Evolutionary conservation across 1,140 invertebrate species (phyloP).

Genomic region (Pentalonia nigronervosa): DNA sequence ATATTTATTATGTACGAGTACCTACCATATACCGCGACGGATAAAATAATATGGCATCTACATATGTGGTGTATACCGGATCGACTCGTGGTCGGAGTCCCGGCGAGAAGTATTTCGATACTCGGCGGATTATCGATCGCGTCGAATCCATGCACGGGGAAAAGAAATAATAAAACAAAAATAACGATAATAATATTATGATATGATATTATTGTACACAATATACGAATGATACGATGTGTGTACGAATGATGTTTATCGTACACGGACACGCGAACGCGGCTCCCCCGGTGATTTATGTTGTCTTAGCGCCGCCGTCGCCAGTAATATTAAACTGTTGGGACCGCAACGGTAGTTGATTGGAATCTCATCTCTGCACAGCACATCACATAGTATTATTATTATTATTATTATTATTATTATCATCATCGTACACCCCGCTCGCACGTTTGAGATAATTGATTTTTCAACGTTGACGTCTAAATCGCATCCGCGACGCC

Average conservation of each 20-base stretch:
- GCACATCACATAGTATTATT: background rate
- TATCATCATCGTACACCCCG: background rate
- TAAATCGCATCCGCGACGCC: slow-evolving; percentile 16
- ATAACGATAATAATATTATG: background rate
- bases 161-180: slow-evolving; percentile 20
- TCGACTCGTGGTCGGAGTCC: background rate
- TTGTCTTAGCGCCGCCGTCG: background rate
- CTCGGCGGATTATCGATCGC: background rate
- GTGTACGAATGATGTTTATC: slow-evolving; percentile 1
- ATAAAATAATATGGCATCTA: background rate
- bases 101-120: slow-evolving; percentile 41
- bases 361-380: slow-evolving; percentile 22
- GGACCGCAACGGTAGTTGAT: slow-evolving; percentile 48
- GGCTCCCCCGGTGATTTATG: slow-evolving; percentile 39
- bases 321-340: background rate
- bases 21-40: no score
- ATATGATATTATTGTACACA: background rate
- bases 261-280: slow-evolving; percentile 34
- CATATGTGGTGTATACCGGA: background rate
- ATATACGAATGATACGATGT: background rate
- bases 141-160: background rate
- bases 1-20: background rate
- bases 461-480: slow-evolving; percentile 41
- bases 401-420: no score
- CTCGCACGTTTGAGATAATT: slow-evolving; percentile 15